Conservation (phyloP, 2,113 vertebrate genomes). For the Chamaetylas fuelleborni region DNA sequence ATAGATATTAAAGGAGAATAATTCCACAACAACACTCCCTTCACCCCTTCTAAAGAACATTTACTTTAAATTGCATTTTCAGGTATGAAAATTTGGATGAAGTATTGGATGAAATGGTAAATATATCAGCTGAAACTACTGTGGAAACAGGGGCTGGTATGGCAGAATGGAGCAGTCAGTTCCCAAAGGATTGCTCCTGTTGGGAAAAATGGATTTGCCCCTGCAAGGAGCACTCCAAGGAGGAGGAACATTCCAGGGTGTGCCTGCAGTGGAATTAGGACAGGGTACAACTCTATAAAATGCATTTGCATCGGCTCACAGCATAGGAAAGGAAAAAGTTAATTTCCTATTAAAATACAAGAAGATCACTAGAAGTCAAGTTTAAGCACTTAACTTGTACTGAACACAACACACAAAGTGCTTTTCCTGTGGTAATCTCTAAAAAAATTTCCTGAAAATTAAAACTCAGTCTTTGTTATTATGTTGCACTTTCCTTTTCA, state of each 20-base stretch:
- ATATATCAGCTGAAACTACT: neutral
- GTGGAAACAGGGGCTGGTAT: accelerated
- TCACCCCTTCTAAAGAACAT: neutral
- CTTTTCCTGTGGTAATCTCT: neutral
- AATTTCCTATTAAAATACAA: neutral
- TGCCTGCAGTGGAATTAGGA: neutral
- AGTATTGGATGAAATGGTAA: neutral
- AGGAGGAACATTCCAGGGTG: neutral
- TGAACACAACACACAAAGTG: too few species aligned
- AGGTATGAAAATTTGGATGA: neutral
- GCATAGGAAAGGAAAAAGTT: neutral
- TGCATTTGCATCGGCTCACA: accelerated
- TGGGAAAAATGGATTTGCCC: neutral
- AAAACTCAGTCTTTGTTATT: neutral
- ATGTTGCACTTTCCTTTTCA: neutral
- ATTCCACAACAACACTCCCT: neutral
- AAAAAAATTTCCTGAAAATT: neutral
- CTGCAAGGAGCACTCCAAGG: neutral
- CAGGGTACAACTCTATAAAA: neutral
- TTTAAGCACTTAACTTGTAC: neutral
- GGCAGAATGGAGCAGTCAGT: neutral
- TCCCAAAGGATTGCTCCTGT: accelerated
- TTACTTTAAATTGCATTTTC: neutral
- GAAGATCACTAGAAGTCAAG: neutral
- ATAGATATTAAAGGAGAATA: neutral